Percentiles rank a stretch among this genome's conserved stretches.
These are phyloP conservation scores for Sturnira hondurensis DNA, from an alignment of 2,113 vertebrate species.

Conservation along the genomic window DNA sequence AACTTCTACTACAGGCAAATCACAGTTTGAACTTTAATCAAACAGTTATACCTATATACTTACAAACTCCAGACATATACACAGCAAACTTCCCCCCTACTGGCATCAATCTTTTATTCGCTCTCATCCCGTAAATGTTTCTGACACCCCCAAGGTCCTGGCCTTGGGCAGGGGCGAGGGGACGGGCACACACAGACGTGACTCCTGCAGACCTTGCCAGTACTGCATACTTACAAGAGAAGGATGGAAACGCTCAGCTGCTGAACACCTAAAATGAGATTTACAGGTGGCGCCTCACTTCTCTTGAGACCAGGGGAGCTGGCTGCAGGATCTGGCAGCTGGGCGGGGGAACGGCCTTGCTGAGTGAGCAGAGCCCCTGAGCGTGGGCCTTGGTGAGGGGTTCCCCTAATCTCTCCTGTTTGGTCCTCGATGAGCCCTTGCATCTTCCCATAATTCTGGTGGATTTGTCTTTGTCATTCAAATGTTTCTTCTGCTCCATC, in stretches of 20 bases:
- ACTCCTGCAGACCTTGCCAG: background rate
- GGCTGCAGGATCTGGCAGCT: background rate
- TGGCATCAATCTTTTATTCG: accelerated
- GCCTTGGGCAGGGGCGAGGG: background rate
- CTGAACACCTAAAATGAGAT: background rate
- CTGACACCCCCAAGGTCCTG: background rate
- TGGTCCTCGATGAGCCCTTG: accelerated
- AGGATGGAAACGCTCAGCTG: accelerated
- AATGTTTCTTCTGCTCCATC: background rate
- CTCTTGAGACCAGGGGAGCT: background rate
- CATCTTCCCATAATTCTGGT: background rate
- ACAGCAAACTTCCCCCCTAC: accelerated
- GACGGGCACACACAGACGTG: accelerated
- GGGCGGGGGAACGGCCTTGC: accelerated
- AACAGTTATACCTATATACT: background rate
- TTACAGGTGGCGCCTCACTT: accelerated
- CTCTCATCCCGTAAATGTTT: accelerated
- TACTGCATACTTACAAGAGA: background rate
- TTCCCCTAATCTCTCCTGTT: background rate
- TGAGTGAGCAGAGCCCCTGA: background rate
- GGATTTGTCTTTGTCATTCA: background rate
- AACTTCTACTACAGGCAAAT: background rate
- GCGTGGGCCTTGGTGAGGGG: accelerated
- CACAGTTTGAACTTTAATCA: background rate
- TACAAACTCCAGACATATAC: background rate